A percentile compares a stretch with the other conserved stretches of the same genome.
Evolutionary conservation across 2,888 invertebrate species (phyloP).

Genomic region (Piscicola geometra): DNA sequence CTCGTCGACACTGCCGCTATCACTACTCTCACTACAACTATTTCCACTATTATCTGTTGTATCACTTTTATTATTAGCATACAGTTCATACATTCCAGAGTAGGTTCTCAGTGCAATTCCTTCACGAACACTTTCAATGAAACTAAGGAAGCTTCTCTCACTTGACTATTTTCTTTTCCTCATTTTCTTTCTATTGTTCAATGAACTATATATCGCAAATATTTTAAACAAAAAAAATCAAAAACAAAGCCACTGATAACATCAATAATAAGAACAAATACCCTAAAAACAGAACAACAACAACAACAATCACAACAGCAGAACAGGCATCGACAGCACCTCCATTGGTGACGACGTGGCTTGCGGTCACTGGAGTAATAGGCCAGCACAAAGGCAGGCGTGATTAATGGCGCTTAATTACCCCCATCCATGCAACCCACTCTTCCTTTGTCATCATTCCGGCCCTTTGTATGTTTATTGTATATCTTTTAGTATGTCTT

Average conservation of each 20-base stretch:
- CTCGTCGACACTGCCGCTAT: conserved; percentile 17
- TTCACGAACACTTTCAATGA: too few species aligned
- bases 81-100: background rate
- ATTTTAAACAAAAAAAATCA: too few species aligned
- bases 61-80: conserved; percentile 32
- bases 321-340: background rate
- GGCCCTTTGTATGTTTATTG: background rate
- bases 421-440: conserved; percentile 4
- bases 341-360: background rate
- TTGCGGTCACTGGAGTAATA: background rate
- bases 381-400: background rate
- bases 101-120: too few species aligned
- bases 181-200: too few species aligned
- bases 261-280: background rate
- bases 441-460: background rate
- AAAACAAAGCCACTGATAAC: conserved; percentile 9
- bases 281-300: background rate
- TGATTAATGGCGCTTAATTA: conserved; percentile 7
- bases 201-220: too few species aligned
- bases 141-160: too few species aligned
- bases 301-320: conserved; percentile 1
- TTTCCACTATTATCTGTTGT: conserved; percentile 34
- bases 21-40: conserved; percentile 35
- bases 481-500: background rate
- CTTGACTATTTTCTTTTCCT: too few species aligned